Evolutionary conservation across 1,140 invertebrate species (phyloP).

Genomic region (Apis mellifera): Amel_HAv3.1 CM009934.2:8303501-8304000

Average conservation of each 20-base stretch:
- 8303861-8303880: too few species aligned
- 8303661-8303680: constrained; percentile 73
- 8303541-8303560: constrained; percentile 12
- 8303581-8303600: constrained; percentile 64
- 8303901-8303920: too few species aligned
- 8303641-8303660: constrained; percentile 71
- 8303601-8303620: constrained; percentile 66
- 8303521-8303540: not conserved
- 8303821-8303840: too few species aligned
- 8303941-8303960: too few species aligned
- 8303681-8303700: constrained; percentile 64
- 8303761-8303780: constrained; percentile 72
- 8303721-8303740: constrained; percentile 70
- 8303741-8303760: constrained; percentile 75
- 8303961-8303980: too few species aligned
- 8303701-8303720: constrained; percentile 56
- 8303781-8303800: constrained; percentile 65
- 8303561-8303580: not conserved
- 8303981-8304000: too few species aligned
- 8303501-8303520: not conserved
- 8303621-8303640: constrained; percentile 65
- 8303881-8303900: too few species aligned
- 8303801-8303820: not conserved
- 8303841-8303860: too few species aligned
- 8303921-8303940: too few species aligned